Evolutionary conservation across 2,797 vertebrate species (phyloP), one percentile per base, ranked within the genome.

Genomic region (Pterois miles): DNA sequence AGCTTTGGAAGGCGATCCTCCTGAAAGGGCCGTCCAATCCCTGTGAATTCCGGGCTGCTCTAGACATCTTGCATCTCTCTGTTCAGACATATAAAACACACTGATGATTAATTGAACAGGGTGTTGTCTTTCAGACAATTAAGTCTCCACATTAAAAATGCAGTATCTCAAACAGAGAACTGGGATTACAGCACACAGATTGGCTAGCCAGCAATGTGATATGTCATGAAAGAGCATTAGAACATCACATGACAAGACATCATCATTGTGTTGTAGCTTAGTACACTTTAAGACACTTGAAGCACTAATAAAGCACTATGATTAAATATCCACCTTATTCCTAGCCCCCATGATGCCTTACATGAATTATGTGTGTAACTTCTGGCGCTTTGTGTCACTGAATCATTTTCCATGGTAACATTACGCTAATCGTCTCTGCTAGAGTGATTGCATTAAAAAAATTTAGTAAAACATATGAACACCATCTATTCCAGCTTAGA

Each of bases 131-230:
- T 92, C 91, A 94, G 89, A 93, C 89, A 89, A 89, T 93, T 95
- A 93, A 91, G 93, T 91, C 92, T 92, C 90, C 91, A 84, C 92
- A 95, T 96, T 93, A 96, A 96, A 96, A 95, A 95, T 96, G 91
- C 82, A 95, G 93, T 85, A 88, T 90, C 91, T 87, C 89, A 92
- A 91, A 91, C 89, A 82, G 80, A 87, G 80, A 88, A 84, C 88
- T 16, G 79, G 86, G 93, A 88, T 93, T 91, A 91, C 89, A 88
- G 93, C 81, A 90, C 81, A 83, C 84, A 83, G 87, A 92, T 83
- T 90, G 81, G 82, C 22, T 38, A 71, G 69, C 56, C 57, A 60
- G 69, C 20, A 40, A 31, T 34, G 48, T 71, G 46, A 66, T 50
- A 33, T 23, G 59, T 67, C 52, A 57, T 50, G 27, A 65, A n/a